A percentile compares a stretch with the other conserved stretches of the same genome.
phyloP scores from a whole-genome alignment of 2,113 vertebrate species.

The Conger conger region DNA sequence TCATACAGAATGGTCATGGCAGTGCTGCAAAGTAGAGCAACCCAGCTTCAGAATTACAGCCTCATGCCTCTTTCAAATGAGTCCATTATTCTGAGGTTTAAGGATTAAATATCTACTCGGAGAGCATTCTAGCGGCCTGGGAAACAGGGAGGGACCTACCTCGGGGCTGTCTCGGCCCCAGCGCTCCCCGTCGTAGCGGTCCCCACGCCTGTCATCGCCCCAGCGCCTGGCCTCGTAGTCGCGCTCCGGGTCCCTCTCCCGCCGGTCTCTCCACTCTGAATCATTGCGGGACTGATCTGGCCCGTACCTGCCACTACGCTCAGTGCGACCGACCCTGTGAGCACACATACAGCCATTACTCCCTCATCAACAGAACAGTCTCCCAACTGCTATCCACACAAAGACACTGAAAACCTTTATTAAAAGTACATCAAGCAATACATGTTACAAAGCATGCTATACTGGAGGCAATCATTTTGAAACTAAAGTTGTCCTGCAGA shows the following conservation, averaged over 20 bases:
- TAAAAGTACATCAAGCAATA: no score
- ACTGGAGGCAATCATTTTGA: background rate
- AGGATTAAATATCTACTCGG: background rate
- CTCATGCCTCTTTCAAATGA: background rate
- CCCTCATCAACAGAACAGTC: background rate
- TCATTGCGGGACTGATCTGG: constrained; percentile 87
- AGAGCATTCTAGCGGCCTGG: no score
- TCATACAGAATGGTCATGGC: no score
- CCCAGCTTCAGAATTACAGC: background rate
- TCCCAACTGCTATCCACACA: background rate
- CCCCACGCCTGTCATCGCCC: constrained; percentile 82
- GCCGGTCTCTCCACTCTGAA: constrained; percentile 81
- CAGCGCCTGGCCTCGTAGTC: constrained; percentile 84
- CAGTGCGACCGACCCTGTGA: constrained; percentile 86
- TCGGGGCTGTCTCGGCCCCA: constrained; percentile 84
- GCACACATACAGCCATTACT: background rate
- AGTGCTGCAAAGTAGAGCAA: no score
- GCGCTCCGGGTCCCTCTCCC: constrained; percentile 73
- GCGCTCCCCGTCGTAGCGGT: constrained; percentile 86
- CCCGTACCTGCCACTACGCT: constrained; percentile 92
- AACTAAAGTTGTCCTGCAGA: no score
- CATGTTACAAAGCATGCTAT: no score
- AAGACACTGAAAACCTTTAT: background rate
- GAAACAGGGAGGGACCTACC: constrained; percentile 42
- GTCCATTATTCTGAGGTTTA: background rate